Percentiles rank a stretch among this genome's conserved stretches.
Conservation (phyloP, 2,113 vertebrate genomes). For the Amphiprion ocellaris region DNA sequence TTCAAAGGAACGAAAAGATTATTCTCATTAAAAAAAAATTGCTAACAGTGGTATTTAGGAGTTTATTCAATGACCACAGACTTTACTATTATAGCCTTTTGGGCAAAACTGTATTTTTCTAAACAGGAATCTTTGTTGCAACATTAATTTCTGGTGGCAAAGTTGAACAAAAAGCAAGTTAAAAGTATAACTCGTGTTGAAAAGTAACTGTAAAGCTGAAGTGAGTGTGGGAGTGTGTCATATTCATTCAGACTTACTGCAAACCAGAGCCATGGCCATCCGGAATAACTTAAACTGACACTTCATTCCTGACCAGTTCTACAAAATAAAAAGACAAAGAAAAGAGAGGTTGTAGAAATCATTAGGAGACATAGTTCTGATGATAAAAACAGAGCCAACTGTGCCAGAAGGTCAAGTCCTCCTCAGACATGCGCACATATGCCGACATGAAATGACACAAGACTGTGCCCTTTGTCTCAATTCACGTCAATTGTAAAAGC, state of each 20-base stretch:
- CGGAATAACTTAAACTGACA: constrained; percentile 98
- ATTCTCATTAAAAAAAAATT: too few relatives aligned
- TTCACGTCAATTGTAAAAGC: constrained; percentile 56
- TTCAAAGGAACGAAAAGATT: too few relatives aligned
- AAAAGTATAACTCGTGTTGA: neutral
- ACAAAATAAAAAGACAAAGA: constrained; percentile 36
- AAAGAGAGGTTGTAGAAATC: constrained; percentile 19
- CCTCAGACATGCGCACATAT: constrained; percentile 20
- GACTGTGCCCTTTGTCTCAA: constrained; percentile 38
- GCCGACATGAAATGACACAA: constrained; percentile 32
- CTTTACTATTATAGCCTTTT: too few relatives aligned
- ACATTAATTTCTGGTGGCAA: too few relatives aligned
- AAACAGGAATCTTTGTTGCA: neutral
- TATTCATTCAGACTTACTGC: constrained; percentile 90
- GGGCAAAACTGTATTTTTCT: too few relatives aligned
- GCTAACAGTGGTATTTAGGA: too few relatives aligned
- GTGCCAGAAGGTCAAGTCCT: constrained; percentile 35
- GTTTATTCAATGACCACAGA: too few relatives aligned
- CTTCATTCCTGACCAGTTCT: constrained; percentile 99
- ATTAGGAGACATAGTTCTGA: constrained; percentile 8
- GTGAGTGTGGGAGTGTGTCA: neutral
- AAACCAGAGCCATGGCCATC: constrained; percentile 97
- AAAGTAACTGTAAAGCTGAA: neutral
- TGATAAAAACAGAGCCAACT: constrained; percentile 22
- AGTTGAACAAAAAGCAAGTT: neutral